Evolutionary conservation across 2,113 vertebrate species (phyloP), one percentile per base, ranked within the genome.

Genomic region (human (Homo sapiens)): DNA sequence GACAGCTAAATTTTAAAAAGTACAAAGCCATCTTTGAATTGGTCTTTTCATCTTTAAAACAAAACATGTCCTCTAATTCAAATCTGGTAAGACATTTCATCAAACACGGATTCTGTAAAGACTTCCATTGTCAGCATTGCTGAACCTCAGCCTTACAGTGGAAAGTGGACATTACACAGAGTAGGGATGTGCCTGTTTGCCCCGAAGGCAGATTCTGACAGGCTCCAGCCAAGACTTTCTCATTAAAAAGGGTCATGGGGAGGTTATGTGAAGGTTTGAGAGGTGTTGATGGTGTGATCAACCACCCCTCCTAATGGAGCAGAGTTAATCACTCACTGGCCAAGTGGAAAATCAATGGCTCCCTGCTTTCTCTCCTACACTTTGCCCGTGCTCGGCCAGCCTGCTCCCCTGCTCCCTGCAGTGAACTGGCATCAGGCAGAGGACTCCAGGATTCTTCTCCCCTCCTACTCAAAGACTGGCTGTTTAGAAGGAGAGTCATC

Each of bases 291-390:
- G 76, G 52, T 83, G 76, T 88, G 85, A 85, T 35, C 70, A 59
- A 38, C 57, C n/a, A 83, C 38, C 89, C 57, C 50, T 87, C 61
- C 85, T 93, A 85, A 97, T 75, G 88, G 79, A 35, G 38, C 64
- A 8, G 66, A 91, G 97, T 97, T 98, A 97, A 98, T 98, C 92
- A 97, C 93, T 98, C 89, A 92, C 97, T 95, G 84, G 73, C 79
- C 57, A 32, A 66, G 66, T 50, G 82, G 93, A 82, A 43, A 83
- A 88, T 73, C 94, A 85, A 0, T 70, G 66, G 76, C 0, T 0
- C 22, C 90, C 48, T 23, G 32, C 48, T 40, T 75, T 30, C 72
- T 61, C 52, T 59, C 32, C 52, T 68, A 57, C 12, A 1, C 52
- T 30, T 50, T 0, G 6, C 68, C 72, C 43, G 1, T 40, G 50